These are phyloP conservation scores for Drosophila ficusphila DNA, from an alignment of 1,140 invertebrate species.

Conservation along the genomic window DNA sequence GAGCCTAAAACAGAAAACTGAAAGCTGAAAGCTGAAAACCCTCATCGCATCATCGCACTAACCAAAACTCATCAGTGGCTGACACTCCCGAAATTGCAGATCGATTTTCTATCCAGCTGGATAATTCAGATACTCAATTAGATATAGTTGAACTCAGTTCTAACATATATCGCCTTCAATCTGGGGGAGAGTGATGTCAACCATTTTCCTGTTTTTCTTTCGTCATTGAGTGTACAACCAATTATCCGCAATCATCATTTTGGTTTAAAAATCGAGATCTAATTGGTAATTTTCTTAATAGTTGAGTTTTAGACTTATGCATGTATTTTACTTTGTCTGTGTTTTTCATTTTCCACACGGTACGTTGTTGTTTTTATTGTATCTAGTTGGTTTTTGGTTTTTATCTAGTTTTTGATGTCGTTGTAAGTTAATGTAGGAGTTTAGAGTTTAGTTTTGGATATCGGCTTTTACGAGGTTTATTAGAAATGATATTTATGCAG, in stretches of 20 bases:
- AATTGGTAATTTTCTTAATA: conserved; percentile 58
- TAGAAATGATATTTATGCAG: conserved; percentile 20
- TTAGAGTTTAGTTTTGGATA: conserved; percentile 32
- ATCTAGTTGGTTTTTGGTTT: too few species aligned
- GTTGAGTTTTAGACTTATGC: conserved; percentile 42
- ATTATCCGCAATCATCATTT: conserved; percentile 84
- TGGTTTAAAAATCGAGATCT: conserved; percentile 82
- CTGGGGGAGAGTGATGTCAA: not conserved
- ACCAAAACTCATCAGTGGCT: conserved; percentile 6
- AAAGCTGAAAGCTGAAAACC: too few species aligned
- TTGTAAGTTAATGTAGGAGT: conserved; percentile 18
- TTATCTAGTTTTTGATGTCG: conserved; percentile 8
- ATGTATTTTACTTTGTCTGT: conserved; percentile 16
- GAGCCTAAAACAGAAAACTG: too few species aligned
- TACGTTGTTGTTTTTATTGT: conserved; percentile 11
- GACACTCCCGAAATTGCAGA: not conserved
- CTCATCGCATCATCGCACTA: not conserved
- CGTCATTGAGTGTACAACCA: conserved; percentile 80
- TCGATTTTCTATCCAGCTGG: not conserved
- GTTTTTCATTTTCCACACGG: conserved; percentile 10
- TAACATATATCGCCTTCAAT: conserved; percentile 1
- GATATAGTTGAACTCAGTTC: not conserved
- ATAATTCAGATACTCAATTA: not conserved
- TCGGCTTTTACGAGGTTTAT: conserved; percentile 14
- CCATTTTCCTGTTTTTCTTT: conserved; percentile 8